Evolutionary conservation across 2,113 vertebrate species (phyloP).

Genomic region (Xiphophorus hellerii): DNA sequence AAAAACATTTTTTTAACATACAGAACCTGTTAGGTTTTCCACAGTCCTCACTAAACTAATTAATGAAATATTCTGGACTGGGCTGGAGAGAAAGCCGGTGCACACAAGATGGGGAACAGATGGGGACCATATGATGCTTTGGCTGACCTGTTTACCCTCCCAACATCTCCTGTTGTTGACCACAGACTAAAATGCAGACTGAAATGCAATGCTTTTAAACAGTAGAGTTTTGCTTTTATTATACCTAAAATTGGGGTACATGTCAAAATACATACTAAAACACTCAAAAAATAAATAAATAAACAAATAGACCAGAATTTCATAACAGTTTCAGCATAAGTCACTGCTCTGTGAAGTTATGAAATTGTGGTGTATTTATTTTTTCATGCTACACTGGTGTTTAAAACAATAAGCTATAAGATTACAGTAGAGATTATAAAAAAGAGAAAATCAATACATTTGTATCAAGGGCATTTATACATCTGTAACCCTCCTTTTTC

Average conservation of each 20-base stretch:
- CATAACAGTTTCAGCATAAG: too few species aligned
- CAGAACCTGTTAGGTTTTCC: conserved; percentile 51
- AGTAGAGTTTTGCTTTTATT: conserved; percentile 14
- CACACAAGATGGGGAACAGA: conserved; percentile 59
- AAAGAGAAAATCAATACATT: too few species aligned
- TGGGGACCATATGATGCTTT: conserved; percentile 67
- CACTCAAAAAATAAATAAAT: background rate
- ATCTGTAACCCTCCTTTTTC: too few species aligned
- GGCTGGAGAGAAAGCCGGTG: conserved; percentile 60
- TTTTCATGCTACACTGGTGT: too few species aligned
- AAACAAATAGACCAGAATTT: too few species aligned
- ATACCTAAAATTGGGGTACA: background rate
- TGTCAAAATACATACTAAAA: background rate
- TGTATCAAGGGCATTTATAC: too few species aligned
- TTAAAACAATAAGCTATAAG: too few species aligned
- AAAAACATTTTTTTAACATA: background rate
- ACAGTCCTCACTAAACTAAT: conserved; percentile 56
- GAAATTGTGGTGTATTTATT: too few species aligned
- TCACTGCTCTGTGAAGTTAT: too few species aligned
- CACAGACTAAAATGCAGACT: conserved; percentile 30
- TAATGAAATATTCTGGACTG: conserved; percentile 63
- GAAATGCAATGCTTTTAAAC: conserved; percentile 40
- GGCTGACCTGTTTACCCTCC: conserved; percentile 69
- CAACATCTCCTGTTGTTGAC: conserved; percentile 48
- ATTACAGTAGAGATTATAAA: too few species aligned